Base-by-base conservation (phyloP, 2,113 vertebrate genomes). In the Alethe diademata region DNA sequence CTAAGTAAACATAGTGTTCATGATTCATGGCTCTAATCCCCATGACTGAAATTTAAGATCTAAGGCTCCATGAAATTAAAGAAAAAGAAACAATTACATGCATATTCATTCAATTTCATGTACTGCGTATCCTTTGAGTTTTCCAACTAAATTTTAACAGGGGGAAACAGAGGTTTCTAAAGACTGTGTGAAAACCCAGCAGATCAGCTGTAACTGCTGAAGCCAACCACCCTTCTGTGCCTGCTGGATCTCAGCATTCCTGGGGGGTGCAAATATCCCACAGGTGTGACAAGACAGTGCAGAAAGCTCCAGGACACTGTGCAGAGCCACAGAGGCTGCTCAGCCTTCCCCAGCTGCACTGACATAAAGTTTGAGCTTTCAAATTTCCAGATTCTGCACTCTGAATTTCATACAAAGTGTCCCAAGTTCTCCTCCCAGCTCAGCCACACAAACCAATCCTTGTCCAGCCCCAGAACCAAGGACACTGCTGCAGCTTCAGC, bases 1-100 rank as follows among this genome's bases (percentile, higher is more conserved):
- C 82, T 79, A 40, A 95, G 72, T 88, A 90, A 94, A 96, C 93
- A 74, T 33, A n/a, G 40, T 58, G 42, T 40, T 88, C 74, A 9
- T 87, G 85, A 96, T 78, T 94, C 56, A 71, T 26, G 40, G 75
- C 82, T 92, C 85, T 97, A 97, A 97, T 95, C 90, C 90, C 94
- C 66, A 58, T 93, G 93, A 97, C 88, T 78, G 81, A 93, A 94
- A 96, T 94, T 94, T 93, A 93, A 78, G 85, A 95, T 95, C 67
- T 90, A 92, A 96, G 54, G 48, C 88, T 74, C 92, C 94, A 93
- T 96, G 95, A 97, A 96, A 96, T 95, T 93, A 94, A 86, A 84
- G 91, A 80, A 97, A 95, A 96, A 96, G 82, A 64, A 86, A 73
- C 82, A 92, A 96, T 96, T 93, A 93, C 93, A 93, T 95, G 92